These are phyloP conservation scores for Thamnophis sirtalis DNA, from an alignment of 2,113 vertebrate species.

Conservation along the genomic window DNA sequence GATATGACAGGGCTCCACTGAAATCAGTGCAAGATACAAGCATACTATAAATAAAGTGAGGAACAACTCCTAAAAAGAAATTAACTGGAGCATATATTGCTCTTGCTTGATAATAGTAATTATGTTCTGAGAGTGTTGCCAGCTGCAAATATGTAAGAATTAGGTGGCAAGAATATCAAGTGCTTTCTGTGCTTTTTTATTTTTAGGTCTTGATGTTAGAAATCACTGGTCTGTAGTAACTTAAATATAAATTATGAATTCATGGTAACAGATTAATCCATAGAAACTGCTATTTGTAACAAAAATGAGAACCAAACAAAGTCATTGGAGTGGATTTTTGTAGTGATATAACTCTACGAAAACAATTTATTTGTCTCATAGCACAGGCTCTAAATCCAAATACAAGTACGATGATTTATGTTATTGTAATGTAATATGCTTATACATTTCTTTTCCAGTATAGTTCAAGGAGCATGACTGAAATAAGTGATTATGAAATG, in stretches of 20 bases:
- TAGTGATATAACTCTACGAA: not conserved
- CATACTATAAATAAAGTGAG: not conserved
- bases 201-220: not conserved
- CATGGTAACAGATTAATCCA: not conserved
- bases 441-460: not conserved
- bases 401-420: not conserved
- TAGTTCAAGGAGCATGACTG: not conserved
- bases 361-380: not conserved
- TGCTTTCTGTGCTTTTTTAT: not conserved
- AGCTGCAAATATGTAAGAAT: not conserved
- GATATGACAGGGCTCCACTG: not conserved
- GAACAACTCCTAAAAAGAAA: not conserved
- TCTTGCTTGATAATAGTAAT: not conserved
- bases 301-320: not conserved
- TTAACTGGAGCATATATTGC: not conserved
- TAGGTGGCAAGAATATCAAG: not conserved
- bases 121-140: not conserved
- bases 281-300: not conserved
- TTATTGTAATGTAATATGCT: not conserved
- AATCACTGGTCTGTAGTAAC: not conserved
- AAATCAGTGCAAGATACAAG: not conserved
- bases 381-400: not conserved
- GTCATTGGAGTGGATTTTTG: not conserved
- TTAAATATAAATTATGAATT: not conserved
- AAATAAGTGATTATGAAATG: not conserved